phyloP scores from a whole-genome alignment of 2,888 invertebrate genomes.

The Polydrusus cervinus region DNA sequence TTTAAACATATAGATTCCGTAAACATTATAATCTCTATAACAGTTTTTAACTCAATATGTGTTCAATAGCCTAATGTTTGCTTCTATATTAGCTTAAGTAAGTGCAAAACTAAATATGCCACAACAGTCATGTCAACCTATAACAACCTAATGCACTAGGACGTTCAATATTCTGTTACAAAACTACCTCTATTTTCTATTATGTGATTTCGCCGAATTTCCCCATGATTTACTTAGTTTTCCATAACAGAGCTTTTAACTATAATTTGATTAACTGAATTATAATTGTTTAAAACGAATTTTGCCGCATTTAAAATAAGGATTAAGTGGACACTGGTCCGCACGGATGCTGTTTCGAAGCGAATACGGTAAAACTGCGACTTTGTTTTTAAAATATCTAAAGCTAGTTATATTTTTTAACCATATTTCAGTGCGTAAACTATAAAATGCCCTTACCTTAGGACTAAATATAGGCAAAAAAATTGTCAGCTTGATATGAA shows the following conservation, averaged over 20 bases:
- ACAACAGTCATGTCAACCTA: background rate
- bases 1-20: too few species aligned
- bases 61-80: too few species aligned
- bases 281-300: slow-evolving; percentile 38
- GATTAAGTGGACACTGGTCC: background rate
- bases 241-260: slow-evolving; percentile 37
- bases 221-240: slow-evolving; percentile 37
- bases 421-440: too few species aligned
- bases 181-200: slow-evolving; percentile 26
- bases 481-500: too few species aligned
- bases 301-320: slow-evolving; percentile 30
- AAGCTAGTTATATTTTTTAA: background rate
- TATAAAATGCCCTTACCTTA: too few species aligned
- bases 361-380: background rate
- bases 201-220: slow-evolving; percentile 27
- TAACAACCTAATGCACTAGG: slow-evolving; percentile 12
- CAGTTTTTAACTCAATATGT: too few species aligned
- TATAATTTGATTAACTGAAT: slow-evolving; percentile 26
- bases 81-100: background rate
- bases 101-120: background rate
- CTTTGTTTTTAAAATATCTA: background rate
- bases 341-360: background rate
- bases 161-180: slow-evolving; percentile 22
- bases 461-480: too few species aligned
- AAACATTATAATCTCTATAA: too few species aligned